A percentile compares a stretch with the other conserved stretches of the same genome.
Evolutionary conservation across 30 jellyfish, hydroid and myxozoan species (phyloP).

Genomic region (Turritopsis rubra): DNA sequence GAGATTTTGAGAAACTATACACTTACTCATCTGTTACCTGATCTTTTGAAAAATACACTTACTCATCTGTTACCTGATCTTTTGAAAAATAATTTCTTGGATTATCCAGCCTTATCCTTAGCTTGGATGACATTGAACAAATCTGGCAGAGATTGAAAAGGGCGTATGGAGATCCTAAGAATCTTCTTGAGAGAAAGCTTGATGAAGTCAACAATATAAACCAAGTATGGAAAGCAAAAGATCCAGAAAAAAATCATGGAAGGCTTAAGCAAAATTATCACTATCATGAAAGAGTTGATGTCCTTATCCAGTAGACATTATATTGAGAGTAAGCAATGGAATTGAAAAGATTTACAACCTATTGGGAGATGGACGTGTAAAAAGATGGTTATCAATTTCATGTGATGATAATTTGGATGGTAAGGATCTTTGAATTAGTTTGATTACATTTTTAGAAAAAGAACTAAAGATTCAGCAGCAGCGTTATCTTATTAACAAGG

Average conservation of each 20-base stretch:
- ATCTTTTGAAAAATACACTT: neutral
- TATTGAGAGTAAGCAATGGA: neutral
- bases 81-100: neutral
- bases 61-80: neutral
- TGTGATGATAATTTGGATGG: neutral
- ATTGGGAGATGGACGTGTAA: neutral
- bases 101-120: constrained; percentile 4
- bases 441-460: neutral
- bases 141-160: neutral
- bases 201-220: neutral
- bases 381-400: neutral
- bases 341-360: neutral
- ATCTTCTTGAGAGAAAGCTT: neutral
- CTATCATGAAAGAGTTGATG: neutral
- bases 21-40: too few species aligned
- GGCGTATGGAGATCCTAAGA: constrained; percentile 2
- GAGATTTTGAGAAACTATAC: neutral
- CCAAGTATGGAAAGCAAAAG: neutral
- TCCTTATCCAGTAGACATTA: neutral
- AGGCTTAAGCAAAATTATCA: neutral
- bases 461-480: neutral
- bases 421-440: neutral
- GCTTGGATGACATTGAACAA: neutral
- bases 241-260: constrained; percentile 6
- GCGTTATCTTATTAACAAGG: neutral